phyloP scores from a whole-genome alignment of 2,113 vertebrate genomes.

The Nibea coibor region DNA sequence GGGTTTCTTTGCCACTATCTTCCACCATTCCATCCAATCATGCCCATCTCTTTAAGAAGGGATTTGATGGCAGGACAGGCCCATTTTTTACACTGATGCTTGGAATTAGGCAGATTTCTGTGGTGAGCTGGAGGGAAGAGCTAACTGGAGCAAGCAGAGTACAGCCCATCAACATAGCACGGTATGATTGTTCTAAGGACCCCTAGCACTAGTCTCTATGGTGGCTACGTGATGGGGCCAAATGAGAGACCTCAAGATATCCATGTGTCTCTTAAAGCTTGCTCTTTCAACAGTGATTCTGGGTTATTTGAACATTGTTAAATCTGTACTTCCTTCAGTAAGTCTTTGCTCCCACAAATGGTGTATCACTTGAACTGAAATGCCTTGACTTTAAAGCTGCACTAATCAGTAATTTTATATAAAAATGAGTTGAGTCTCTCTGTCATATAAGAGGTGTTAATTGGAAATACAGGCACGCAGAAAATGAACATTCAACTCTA shows the following conservation, averaged over 20 bases:
- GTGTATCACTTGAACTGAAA: not conserved
- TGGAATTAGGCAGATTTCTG: slow-evolving; percentile 58
- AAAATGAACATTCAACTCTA: no score
- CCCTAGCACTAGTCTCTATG: slow-evolving; percentile 8
- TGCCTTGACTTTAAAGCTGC: not conserved
- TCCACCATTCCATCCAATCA: slow-evolving; percentile 20
- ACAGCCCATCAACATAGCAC: slow-evolving; percentile 52
- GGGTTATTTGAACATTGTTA: not conserved
- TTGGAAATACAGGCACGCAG: no score
- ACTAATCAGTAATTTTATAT: not conserved
- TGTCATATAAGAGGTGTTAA: not conserved
- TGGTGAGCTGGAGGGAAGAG: slow-evolving; percentile 48
- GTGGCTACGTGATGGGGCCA: slow-evolving; percentile 38
- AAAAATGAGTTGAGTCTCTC: not conserved
- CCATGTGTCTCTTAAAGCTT: slow-evolving; percentile 20
- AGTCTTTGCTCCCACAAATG: not conserved
- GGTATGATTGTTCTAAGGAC: slow-evolving; percentile 63
- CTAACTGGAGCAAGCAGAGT: slow-evolving; percentile 54
- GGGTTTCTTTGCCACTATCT: slow-evolving; percentile 27
- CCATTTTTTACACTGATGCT: slow-evolving; percentile 47
- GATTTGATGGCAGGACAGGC: not conserved
- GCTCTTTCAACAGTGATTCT: not conserved
- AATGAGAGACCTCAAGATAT: slow-evolving; percentile 39
- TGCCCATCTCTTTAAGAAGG: slow-evolving; percentile 11
- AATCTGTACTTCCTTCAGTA: not conserved